These are phyloP conservation scores for Junonia oenone DNA, from an alignment of 2,888 invertebrate species.

Conservation along the genomic window DNA sequence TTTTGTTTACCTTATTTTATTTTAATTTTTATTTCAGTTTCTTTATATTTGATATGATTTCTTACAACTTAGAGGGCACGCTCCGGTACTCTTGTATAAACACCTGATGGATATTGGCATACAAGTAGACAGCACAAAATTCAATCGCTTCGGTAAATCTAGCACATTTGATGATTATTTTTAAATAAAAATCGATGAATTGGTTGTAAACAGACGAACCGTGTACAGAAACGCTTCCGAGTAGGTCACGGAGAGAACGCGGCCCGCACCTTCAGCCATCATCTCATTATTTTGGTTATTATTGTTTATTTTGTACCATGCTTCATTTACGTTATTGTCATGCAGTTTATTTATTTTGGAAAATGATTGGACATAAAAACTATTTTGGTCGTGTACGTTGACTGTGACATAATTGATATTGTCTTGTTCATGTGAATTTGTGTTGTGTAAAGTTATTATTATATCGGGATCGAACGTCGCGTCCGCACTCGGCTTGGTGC, in stretches of 20 bases:
- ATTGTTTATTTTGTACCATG: constrained; percentile 50
- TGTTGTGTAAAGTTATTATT: constrained; percentile 63
- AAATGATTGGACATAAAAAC: constrained; percentile 58
- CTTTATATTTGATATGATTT: constrained; percentile 11
- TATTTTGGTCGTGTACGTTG: constrained; percentile 77
- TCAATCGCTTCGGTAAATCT: constrained; percentile 26
- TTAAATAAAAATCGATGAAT: constrained; percentile 17
- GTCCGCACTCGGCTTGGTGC: constrained; percentile 74
- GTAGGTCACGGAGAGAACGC: constrained; percentile 40
- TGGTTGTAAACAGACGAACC: constrained; percentile 13
- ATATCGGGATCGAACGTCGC: constrained; percentile 58
- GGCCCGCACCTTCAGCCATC: constrained; percentile 50
- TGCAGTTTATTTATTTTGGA: constrained; percentile 49
- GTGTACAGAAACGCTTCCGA: constrained; percentile 23
- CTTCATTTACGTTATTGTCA: constrained; percentile 58
- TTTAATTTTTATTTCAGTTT: constrained; percentile 2
- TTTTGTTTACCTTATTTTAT: not conserved
- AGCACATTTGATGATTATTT: constrained; percentile 19
- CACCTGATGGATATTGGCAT: constrained; percentile 32
- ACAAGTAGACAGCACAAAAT: constrained; percentile 32
- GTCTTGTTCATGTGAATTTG: constrained; percentile 79
- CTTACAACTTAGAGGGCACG: constrained; percentile 29
- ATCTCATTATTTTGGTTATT: constrained; percentile 37
- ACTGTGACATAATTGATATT: constrained; percentile 62
- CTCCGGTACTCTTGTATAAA: constrained; percentile 30